A percentile compares a stretch with the other conserved stretches of the same genome.
Conservation (phyloP, 1,140 invertebrate species). For the Holotrichia oblita region DNA sequence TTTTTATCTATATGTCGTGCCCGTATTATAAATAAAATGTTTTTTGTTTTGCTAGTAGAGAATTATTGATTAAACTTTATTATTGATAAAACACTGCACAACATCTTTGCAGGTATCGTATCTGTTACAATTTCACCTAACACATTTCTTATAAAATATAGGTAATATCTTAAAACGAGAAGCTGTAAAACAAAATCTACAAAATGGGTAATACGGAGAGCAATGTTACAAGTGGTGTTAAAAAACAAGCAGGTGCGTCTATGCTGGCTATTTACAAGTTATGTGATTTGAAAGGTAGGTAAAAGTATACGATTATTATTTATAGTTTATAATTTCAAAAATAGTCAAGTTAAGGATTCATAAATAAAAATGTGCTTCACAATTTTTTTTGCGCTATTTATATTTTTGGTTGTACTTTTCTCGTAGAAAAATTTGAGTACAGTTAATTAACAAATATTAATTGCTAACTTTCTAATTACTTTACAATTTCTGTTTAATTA, state of each 20-base stretch:
- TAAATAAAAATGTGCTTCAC: too few relatives aligned
- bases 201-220: constrained; percentile 92
- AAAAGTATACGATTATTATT: too few relatives aligned
- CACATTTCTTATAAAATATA: background rate
- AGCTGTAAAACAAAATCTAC: background rate
- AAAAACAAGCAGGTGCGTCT: constrained; percentile 88
- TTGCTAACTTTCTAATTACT: too few relatives aligned
- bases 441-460: too few relatives aligned
- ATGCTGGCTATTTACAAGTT: constrained; percentile 84
- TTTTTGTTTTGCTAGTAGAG: background rate
- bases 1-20: background rate
- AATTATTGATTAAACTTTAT: constrained; percentile 38
- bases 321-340: too few relatives aligned
- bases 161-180: background rate
- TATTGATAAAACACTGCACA: background rate
- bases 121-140: too few relatives aligned
- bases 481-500: too few relatives aligned
- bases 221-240: constrained; percentile 90
- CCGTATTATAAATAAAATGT: background rate
- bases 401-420: too few relatives aligned
- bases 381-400: too few relatives aligned
- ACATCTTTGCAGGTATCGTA: background rate
- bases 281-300: constrained; percentile 84
- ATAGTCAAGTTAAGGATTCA: too few relatives aligned
- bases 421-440: too few relatives aligned